Evolutionary conservation across 1,140 invertebrate species (phyloP).

Genomic region (Babylonia areolata): DNA sequence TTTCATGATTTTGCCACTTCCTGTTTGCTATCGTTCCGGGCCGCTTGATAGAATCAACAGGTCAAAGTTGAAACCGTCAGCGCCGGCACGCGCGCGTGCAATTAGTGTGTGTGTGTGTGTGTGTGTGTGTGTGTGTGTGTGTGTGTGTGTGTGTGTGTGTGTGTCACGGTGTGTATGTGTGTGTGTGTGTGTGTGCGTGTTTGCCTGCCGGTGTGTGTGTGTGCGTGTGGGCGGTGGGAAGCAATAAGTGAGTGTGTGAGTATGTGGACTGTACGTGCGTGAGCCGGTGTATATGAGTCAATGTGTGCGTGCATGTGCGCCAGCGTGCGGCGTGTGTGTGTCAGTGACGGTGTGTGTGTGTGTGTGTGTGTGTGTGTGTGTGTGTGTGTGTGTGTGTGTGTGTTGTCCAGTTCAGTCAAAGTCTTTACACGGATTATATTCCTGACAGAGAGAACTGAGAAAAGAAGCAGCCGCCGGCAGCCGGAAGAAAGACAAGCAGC

Average conservation of each 20-base stretch:
- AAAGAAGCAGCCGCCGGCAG: too few species aligned
- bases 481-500: too few species aligned
- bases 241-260: background rate
- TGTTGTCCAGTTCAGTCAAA: too few species aligned
- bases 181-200: background rate
- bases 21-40: too few species aligned
- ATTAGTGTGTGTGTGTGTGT: background rate
- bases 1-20: too few species aligned
- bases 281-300: background rate
- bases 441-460: too few species aligned
- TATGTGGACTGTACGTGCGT: background rate
- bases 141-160: background rate
- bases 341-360: background rate
- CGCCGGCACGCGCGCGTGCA: too few species aligned
- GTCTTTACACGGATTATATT: too few species aligned
- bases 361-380: background rate
- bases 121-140: background rate
- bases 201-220: slow-evolving; percentile 25
- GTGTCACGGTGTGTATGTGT: background rate
- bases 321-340: slow-evolving; percentile 15
- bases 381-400: slow-evolving; percentile 31
- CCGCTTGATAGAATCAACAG: too few species aligned
- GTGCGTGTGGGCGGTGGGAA: too few species aligned
- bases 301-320: background rate
- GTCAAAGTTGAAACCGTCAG: too few species aligned